phyloP scores from a whole-genome alignment of 2,888 invertebrate species.

The Polyommatus icarus region DNA sequence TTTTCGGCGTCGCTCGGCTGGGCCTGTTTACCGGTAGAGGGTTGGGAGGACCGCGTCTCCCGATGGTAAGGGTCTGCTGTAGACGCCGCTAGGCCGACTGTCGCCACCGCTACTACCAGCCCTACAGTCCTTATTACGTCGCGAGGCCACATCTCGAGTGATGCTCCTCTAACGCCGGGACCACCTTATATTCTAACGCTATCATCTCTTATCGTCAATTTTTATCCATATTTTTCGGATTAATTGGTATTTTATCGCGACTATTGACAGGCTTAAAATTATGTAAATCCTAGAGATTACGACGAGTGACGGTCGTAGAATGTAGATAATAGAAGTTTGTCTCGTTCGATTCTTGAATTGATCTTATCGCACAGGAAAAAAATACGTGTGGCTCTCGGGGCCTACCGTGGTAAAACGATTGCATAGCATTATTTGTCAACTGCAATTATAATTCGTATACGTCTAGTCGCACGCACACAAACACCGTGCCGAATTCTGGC shows the following conservation, averaged over 20 bases:
- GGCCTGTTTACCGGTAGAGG: background rate
- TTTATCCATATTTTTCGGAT: slow-evolving; percentile 3
- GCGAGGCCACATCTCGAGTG: background rate
- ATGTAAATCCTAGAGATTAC: background rate
- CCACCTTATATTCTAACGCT: background rate
- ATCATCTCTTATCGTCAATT: background rate
- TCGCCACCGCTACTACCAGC: background rate
- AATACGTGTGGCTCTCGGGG: background rate
- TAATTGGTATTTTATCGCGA: background rate
- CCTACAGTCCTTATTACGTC: background rate
- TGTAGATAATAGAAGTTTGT: background rate
- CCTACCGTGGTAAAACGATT: too few species aligned
- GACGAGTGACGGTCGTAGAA: background rate
- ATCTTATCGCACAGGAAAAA: background rate
- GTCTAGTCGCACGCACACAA: too few species aligned
- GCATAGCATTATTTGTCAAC: too few species aligned
- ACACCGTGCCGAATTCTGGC: too few species aligned
- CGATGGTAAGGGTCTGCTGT: background rate
- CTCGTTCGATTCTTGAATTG: background rate
- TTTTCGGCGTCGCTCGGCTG: slow-evolving; percentile 12
- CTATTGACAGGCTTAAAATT: background rate
- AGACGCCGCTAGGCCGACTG: background rate
- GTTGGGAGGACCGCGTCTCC: background rate
- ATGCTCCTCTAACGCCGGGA: background rate
- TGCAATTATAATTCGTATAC: too few species aligned